Percentiles rank a stretch among this genome's conserved stretches.
These are phyloP conservation scores for Camelus dromedarius DNA, from an alignment of 2,113 vertebrate species.

Conservation along the genomic window DNA sequence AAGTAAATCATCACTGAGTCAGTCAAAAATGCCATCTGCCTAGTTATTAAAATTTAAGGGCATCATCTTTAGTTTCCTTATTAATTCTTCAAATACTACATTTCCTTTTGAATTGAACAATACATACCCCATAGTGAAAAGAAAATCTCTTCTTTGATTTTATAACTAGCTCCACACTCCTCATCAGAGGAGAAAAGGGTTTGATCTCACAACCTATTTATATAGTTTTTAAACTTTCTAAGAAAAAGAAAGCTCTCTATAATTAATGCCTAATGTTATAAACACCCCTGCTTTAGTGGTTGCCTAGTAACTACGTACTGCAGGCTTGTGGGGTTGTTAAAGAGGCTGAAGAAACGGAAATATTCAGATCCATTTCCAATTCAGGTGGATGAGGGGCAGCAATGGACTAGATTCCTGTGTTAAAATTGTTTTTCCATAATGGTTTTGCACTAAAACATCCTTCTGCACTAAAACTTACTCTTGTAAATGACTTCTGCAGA, in stretches of 20 bases:
- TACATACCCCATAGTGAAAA: not conserved
- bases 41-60: slow-evolving; percentile 29
- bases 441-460: slow-evolving; percentile 69
- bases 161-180: not conserved
- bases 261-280: slow-evolving; percentile 88
- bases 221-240: slow-evolving; percentile 83
- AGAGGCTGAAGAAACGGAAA: slow-evolving; percentile 76
- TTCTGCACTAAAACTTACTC: not conserved
- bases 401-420: slow-evolving; percentile 69
- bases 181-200: slow-evolving; percentile 71
- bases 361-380: slow-evolving; percentile 67
- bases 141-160: slow-evolving; percentile 49
- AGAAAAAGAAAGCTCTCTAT: slow-evolving; percentile 82
- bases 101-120: slow-evolving; percentile 47
- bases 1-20: slow-evolving; percentile 50
- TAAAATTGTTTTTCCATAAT: slow-evolving; percentile 78
- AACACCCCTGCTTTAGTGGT: slow-evolving; percentile 80
- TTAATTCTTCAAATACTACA: not conserved
- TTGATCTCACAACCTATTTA: slow-evolving; percentile 78
- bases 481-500: slow-evolving; percentile 70
- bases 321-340: slow-evolving; percentile 69
- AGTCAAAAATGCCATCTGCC: not conserved
- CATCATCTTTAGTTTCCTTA: not conserved
- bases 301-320: slow-evolving; percentile 88
- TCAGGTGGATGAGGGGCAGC: slow-evolving; percentile 60